These are phyloP conservation scores for Hydropsyche tenuis DNA, from an alignment of 1,140 invertebrate genomes.

Conservation along the genomic window DNA sequence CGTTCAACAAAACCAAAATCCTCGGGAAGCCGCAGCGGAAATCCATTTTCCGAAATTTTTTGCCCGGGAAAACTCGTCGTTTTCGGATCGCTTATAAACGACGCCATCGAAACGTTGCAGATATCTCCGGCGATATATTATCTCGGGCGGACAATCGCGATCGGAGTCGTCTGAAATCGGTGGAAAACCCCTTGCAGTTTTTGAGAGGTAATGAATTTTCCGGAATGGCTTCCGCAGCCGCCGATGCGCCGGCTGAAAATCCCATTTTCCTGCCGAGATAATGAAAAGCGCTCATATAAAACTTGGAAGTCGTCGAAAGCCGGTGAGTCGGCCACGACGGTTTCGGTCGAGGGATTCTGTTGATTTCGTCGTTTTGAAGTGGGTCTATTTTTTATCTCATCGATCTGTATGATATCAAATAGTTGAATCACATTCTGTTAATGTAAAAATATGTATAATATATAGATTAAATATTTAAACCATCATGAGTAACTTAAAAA, in stretches of 20 bases:
- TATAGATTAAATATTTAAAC: no score
- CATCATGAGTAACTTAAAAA: no score
- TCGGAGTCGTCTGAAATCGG: background rate
- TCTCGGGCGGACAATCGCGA: constrained; percentile 4
- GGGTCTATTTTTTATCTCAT: background rate
- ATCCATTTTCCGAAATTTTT: no score
- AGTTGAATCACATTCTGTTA: no score
- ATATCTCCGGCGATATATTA: no score
- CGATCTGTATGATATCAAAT: no score
- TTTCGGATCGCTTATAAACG: no score
- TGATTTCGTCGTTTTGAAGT: background rate
- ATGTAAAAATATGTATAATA: no score
- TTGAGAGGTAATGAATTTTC: constrained; percentile 36
- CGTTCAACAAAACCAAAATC: no score
- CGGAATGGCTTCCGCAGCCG: constrained; percentile 29
- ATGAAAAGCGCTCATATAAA: constrained; percentile 31
- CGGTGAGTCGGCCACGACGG: constrained; percentile 12
- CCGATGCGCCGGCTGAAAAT: constrained; percentile 8
- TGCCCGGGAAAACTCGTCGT: no score
- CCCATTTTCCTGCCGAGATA: constrained; percentile 24
- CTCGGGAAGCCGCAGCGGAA: no score
- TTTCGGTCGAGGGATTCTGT: constrained; percentile 11
- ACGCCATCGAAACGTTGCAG: no score
- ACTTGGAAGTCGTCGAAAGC: constrained; percentile 4
- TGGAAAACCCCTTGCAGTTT: constrained; percentile 7